Conservation (phyloP, 1,140 invertebrate species). For the Anoplolepis gracilipes region DNA sequence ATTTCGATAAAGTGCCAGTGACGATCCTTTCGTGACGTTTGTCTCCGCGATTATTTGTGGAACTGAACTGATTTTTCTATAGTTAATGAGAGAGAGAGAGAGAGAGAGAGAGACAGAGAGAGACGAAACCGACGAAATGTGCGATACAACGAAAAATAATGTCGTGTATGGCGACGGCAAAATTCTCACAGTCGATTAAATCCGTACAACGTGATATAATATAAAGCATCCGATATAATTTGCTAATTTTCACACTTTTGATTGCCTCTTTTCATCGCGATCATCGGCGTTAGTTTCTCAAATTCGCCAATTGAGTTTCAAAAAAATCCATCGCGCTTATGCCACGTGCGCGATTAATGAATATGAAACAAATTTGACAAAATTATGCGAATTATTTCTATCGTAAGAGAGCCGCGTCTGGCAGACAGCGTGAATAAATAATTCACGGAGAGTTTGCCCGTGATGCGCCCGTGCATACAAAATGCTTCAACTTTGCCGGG, state of each 20-base stretch:
- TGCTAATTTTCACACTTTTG: too few species aligned
- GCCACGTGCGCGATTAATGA: background rate
- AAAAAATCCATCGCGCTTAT: background rate
- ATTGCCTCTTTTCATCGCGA: too few species aligned
- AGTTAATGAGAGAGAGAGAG: too few species aligned
- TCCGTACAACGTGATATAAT: background rate
- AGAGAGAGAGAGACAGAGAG: too few species aligned
- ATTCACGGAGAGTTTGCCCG: conserved; percentile 30
- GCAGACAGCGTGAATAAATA: conserved; percentile 23
- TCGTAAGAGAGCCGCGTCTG: background rate
- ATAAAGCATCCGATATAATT: background rate
- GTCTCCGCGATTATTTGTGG: conserved; percentile 6
- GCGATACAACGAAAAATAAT: conserved; percentile 20
- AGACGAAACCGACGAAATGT: background rate
- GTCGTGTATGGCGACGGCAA: conserved; percentile 7
- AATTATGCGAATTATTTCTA: background rate
- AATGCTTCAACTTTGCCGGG: conserved; percentile 19
- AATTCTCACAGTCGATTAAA: background rate
- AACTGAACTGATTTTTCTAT: background rate
- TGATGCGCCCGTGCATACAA: conserved; percentile 38
- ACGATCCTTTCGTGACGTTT: background rate
- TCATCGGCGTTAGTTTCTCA: background rate
- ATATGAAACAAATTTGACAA: conserved; percentile 2
- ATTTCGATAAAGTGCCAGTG: background rate
- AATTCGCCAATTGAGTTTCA: background rate